Conservation (phyloP, 2,113 vertebrate genomes). For the Ptilonorhynchus violaceus region DNA sequence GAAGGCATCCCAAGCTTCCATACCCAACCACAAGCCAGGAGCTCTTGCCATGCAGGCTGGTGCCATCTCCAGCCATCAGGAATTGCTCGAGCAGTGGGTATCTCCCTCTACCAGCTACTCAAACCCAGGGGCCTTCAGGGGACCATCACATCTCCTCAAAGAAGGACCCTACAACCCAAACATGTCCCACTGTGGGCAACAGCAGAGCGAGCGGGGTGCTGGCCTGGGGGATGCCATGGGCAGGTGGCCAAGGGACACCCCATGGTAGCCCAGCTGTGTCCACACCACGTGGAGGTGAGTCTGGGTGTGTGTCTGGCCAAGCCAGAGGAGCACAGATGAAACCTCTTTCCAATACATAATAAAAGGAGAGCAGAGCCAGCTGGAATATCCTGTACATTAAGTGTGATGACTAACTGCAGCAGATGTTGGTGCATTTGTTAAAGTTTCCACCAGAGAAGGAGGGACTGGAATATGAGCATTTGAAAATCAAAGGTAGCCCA, state of each 20-base stretch:
- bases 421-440: conserved; percentile 64
- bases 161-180: background rate
- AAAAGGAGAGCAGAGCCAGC: conserved; percentile 64
- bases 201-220: background rate
- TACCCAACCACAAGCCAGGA: background rate
- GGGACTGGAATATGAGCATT: conserved; percentile 46
- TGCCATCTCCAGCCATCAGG: background rate
- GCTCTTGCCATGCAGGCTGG: background rate
- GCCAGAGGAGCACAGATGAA: conserved; percentile 45
- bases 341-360: conserved; percentile 70
- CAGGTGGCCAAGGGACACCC: background rate
- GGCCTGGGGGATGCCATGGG: background rate
- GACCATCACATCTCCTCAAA: background rate
- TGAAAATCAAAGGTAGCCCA: conserved; percentile 54
- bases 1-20: background rate
- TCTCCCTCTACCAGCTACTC: background rate
- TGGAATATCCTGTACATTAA: conserved; percentile 69
- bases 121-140: background rate
- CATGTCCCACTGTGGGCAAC: background rate
- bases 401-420: conserved; percentile 68
- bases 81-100: background rate
- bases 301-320: conserved; percentile 56
- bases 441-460: conserved; percentile 66
- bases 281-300: conserved; percentile 39
- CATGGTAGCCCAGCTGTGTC: background rate